Base-by-base conservation (phyloP, 2,797 vertebrate genomes). In the Halcyon badia region DNA sequence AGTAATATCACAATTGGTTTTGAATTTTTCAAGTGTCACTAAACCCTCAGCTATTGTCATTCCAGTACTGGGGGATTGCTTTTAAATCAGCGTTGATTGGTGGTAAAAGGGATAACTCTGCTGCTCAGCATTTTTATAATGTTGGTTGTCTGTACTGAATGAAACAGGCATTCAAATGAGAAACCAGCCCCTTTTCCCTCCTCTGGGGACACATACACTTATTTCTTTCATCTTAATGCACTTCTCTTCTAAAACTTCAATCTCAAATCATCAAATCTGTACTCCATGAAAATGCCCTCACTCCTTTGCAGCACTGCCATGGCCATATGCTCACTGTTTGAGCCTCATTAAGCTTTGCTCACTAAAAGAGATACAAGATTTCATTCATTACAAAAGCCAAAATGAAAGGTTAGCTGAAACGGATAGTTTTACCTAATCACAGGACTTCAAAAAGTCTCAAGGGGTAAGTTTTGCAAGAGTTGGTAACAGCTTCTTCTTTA, bases 321-420 rank as follows among this genome's bases (percentile, higher is more conserved):
- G 0, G 0, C 26, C 33, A 15, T 8, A 7, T 1, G 15, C 25
- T 54, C 39, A 8, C 42, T 10, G 20, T 39, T 39, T 39, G 42
- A 65, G 60, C 37, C n/a, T 81, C 20, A 4, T n/a, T 68, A 57
- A 76, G 85, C 56, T 64, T 72, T 49, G 21, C 16, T 78, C 41
- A 11, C 57, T 49, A 9, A 56, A 62, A 64, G 35, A 79, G 64
- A 44, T 14, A 42, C 4, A 15, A n/a, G 21, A 49, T 79, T 76
- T 70, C 20, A 25, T 51, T 66, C 25, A 16, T 46, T 84, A 10
- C 14, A 58, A 80, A 37, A 49, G 20, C 39, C 35, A 42, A 41
- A 60, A 58, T 18, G 42, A 80, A 51, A 57, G 31, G 31, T 58
- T 42, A 54, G 37, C 61, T 41, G 65, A 68, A 89, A 89, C 5